Evolutionary conservation across 2,888 invertebrate genomes (phyloP).

Genomic region (Baccha elongata): DNA sequence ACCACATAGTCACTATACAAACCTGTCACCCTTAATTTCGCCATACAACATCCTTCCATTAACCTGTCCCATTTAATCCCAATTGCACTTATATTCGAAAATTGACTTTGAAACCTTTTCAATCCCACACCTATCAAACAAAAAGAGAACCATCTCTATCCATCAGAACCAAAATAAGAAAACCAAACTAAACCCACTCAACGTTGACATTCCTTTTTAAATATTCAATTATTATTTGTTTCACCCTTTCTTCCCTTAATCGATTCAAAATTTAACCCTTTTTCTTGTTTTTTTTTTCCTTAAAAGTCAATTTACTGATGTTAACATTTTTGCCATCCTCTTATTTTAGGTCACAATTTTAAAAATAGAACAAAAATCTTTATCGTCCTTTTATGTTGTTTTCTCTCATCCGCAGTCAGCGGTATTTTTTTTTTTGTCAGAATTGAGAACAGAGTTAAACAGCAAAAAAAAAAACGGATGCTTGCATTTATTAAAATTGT

Average conservation of each 20-base stretch:
- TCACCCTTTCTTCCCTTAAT: conserved; percentile 2
- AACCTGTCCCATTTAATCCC: conserved; percentile 9
- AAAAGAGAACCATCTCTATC: conserved; percentile 29
- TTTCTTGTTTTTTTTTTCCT: not conserved
- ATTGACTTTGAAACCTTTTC: conserved; percentile 25
- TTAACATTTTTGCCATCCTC: conserved; percentile 18
- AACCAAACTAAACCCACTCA: conserved; percentile 32
- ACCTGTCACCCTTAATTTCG: conserved; percentile 1
- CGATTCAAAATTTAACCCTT: conserved; percentile 29
- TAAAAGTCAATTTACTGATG: conserved; percentile 49
- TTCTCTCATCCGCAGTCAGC: conserved; percentile 30
- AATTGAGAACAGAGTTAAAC: conserved; percentile 48
- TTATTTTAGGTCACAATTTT: conserved; percentile 41
- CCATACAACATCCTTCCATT: conserved; percentile 3
- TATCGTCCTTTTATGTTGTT: conserved; percentile 9
- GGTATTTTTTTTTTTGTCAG: conserved; percentile 28
- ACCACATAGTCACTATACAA: not conserved
- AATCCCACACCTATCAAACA: not conserved
- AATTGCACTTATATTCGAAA: not conserved
- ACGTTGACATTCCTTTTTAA: conserved; percentile 38
- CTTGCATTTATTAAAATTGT: conserved; percentile 52
- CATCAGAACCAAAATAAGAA: no score
- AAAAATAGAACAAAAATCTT: conserved; percentile 44
- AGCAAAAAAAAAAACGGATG: conserved; percentile 13
- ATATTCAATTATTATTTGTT: conserved; percentile 52